A percentile compares a stretch with the other conserved stretches of the same genome.
These are phyloP conservation scores for Tetramorium simillimum DNA, from an alignment of 1,140 invertebrate genomes.

Conservation along the genomic window DNA sequence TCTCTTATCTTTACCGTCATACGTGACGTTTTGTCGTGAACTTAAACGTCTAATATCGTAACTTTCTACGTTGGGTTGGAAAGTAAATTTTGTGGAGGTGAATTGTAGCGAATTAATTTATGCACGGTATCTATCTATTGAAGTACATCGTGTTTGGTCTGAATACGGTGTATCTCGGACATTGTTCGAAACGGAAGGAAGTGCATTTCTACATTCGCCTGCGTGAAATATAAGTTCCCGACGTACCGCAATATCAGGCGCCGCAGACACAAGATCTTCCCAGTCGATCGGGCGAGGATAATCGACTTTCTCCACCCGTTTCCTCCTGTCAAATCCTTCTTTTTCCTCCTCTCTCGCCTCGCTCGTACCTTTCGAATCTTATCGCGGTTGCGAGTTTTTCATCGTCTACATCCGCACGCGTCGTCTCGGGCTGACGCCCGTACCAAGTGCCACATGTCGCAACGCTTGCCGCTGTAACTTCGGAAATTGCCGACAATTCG, in stretches of 20 bases:
- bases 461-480: constrained; percentile 51
- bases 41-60: neutral
- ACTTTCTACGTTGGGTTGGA: constrained; percentile 17
- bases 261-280: constrained; percentile 20
- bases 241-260: neutral
- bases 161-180: constrained; percentile 7
- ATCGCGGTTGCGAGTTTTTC: constrained; percentile 57
- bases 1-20: too few species aligned
- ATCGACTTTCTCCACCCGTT: constrained; percentile 68
- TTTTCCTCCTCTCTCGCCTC: constrained; percentile 61
- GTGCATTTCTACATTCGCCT: constrained; percentile 29
- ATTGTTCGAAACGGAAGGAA: constrained; percentile 27
- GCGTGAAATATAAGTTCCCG: constrained; percentile 31
- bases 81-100: neutral
- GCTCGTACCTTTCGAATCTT: constrained; percentile 69
- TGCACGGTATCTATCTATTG: constrained; percentile 9
- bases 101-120: constrained; percentile 29
- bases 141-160: neutral
- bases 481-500: constrained; percentile 57
- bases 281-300: constrained; percentile 37
- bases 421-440: neutral
- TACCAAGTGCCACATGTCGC: constrained; percentile 34
- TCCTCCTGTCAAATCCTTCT: constrained; percentile 61
- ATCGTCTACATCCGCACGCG: neutral
- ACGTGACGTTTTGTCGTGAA: neutral